Evolutionary conservation across 2,888 invertebrate species (phyloP), one percentile per base, ranked within the genome.

Genomic region (Biston stratarius): DNA sequence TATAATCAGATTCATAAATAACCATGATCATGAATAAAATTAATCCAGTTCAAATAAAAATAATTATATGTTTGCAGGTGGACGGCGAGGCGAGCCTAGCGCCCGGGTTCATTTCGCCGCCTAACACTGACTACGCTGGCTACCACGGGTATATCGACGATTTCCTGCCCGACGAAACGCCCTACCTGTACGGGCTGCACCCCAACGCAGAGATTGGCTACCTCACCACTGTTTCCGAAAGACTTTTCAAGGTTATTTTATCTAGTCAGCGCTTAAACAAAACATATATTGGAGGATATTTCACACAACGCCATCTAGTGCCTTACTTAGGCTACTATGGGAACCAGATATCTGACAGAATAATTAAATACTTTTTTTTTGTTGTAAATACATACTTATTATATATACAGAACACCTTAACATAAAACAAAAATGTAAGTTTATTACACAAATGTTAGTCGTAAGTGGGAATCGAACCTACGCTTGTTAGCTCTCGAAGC

Each of bases 181-280:
- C 99, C 0, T 95, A 97, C 77, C 94, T 99, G 14, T 99, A 99
- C 81, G 99, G 99, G 0, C 92, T 99, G 24, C 99, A 99, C 90
- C 97, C 98, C 0, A 99, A 99, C 86, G 98, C 99, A 0, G 99
- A 99, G 92, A 98, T 99, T 69, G 98, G 98, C 53, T 98, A 98
- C 83, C 91, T 99, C 60, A 98, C 98, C 0, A 96, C 96, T 0
- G 97, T 96, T 0, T 97, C 98, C 0, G 97, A 98, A 77, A 95
- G 96, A 71, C 91, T 99, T 56, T 98, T 99, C 88, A 96, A 95
- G 87, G 93, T 91, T 71, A 56, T 14, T 9, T 49, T 48, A 49
- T 40, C 11, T 11, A 15, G n/a, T 6, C 3, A 9, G 6, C 33
- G 6, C n/a, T 51, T n/a, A n/a, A n/a, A n/a, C n/a, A n/a, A n/a